These are phyloP conservation scores for Thermophis baileyi DNA, from an alignment of 2,113 vertebrate genomes.

Conservation along the genomic window DNA sequence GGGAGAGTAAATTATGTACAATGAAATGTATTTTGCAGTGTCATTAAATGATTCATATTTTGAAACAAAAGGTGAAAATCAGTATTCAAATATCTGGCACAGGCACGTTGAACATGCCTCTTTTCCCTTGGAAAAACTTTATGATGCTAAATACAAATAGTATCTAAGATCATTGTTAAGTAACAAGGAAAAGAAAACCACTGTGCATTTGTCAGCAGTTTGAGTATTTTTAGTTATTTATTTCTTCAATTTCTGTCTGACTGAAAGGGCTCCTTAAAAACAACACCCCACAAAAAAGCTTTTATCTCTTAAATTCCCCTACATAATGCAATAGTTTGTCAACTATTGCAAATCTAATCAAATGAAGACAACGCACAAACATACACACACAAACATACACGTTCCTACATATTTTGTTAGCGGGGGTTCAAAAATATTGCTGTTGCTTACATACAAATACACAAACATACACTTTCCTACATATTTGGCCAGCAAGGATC, in stretches of 20 bases:
- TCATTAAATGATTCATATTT: conserved; percentile 49
- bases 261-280: conserved; percentile 34
- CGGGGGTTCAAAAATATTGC: neutral
- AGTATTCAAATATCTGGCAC: conserved; percentile 35
- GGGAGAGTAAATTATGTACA: conserved; percentile 51
- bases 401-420: neutral
- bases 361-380: neutral
- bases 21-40: conserved; percentile 48
- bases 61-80: conserved; percentile 42
- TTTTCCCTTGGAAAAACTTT: neutral
- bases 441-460: neutral
- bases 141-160: neutral
- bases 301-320: neutral
- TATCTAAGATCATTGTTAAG: conserved; percentile 36
- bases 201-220: conserved; percentile 44
- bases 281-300: neutral
- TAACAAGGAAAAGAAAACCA: conserved; percentile 43
- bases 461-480: neutral
- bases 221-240: conserved; percentile 32
- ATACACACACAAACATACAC: neutral
- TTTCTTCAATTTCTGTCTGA: conserved; percentile 38
- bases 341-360: neutral
- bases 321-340: neutral
- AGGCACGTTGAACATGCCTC: conserved; percentile 37
- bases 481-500: neutral